Percentiles rank a stretch among this genome's conserved stretches.
Conservation (phyloP, 2,888 invertebrate species). For the Callosobruchus maculatus region DNA sequence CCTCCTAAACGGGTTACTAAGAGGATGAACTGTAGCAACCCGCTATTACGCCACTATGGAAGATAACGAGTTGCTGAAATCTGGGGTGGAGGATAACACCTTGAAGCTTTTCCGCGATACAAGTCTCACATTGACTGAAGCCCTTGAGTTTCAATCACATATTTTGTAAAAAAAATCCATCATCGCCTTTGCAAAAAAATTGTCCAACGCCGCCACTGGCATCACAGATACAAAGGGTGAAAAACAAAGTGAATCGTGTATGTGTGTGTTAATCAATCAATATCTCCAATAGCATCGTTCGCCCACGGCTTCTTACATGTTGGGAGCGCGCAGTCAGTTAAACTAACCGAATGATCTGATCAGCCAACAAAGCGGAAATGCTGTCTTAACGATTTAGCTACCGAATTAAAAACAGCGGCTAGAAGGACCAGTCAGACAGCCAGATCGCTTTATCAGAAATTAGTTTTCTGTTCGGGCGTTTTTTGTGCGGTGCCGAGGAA, state of each 20-base stretch:
- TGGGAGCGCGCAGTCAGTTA: conserved; percentile 44
- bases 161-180: too few relatives aligned
- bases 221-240: conserved; percentile 19
- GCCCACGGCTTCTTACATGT: conserved; percentile 38
- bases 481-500: neutral
- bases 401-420: conserved; percentile 44
- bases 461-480: neutral
- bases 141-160: too few relatives aligned
- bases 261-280: conserved; percentile 51
- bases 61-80: too few relatives aligned
- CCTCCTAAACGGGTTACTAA: too few relatives aligned
- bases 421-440: neutral
- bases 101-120: too few relatives aligned
- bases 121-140: too few relatives aligned
- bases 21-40: too few relatives aligned
- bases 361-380: conserved; percentile 47
- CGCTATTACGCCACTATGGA: too few relatives aligned
- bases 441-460: neutral
- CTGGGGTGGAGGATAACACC: too few relatives aligned
- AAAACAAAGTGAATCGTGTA: conserved; percentile 30
- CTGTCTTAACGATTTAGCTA: conserved; percentile 50
- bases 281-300: conserved; percentile 45
- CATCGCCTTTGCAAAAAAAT: too few relatives aligned
- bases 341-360: conserved; percentile 52
- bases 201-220: neutral